A percentile compares a stretch with the other conserved stretches of the same genome.
phyloP scores from a whole-genome alignment of 2,888 invertebrate genomes.

The Agriopis aurantiaria region DNA sequence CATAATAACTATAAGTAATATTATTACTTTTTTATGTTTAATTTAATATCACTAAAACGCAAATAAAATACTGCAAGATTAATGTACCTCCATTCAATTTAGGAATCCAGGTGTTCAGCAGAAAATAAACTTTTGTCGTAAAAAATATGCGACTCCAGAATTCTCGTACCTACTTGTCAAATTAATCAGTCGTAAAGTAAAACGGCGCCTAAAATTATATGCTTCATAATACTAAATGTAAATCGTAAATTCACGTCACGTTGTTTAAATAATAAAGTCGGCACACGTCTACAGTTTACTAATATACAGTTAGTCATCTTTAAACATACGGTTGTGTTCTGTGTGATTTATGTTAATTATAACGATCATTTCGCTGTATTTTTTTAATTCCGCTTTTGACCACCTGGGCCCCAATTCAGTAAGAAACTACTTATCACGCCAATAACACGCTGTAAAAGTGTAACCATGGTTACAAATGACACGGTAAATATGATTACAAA shows the following conservation, averaged over 20 bases:
- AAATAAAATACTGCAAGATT: background rate
- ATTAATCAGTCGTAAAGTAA: conserved; percentile 31
- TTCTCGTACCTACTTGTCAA: conserved; percentile 2
- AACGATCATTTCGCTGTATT: background rate
- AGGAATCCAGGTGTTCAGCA: conserved; percentile 3
- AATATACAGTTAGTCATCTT: conserved; percentile 19
- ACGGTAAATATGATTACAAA: too few species aligned
- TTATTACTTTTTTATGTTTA: too few species aligned
- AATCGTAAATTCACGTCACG: conserved; percentile 65
- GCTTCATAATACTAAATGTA: conserved; percentile 56
- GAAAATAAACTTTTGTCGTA: conserved; percentile 12
- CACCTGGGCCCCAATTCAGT: too few species aligned
- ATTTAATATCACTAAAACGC: background rate
- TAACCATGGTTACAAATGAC: too few species aligned
- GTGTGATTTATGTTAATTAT: background rate
- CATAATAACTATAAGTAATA: too few species aligned
- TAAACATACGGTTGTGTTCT: background rate
- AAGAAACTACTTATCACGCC: too few species aligned
- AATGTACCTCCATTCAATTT: background rate
- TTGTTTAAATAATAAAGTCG: conserved; percentile 57
- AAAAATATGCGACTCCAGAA: conserved; percentile 9
- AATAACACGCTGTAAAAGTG: too few species aligned
- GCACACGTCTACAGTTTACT: conserved; percentile 37
- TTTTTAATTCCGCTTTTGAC: too few species aligned
- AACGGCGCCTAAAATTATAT: conserved; percentile 43